Evolutionary conservation across 2,797 vertebrate genomes (phyloP), one percentile per base, ranked within the genome.

Genomic region (Rhinichthys osculus): DNA sequence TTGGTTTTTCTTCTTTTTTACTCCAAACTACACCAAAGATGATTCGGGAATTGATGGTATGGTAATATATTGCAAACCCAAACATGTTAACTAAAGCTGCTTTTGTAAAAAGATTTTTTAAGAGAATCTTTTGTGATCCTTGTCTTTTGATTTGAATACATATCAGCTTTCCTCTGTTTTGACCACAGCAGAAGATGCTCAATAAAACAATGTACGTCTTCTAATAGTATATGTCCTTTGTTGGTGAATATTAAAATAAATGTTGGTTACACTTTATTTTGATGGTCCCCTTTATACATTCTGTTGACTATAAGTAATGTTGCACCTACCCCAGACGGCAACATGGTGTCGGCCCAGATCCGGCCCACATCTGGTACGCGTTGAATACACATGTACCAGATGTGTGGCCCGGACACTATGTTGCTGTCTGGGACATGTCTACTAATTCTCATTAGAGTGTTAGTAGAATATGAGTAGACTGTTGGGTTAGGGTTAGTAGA

Each of bases 1-100:
- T 19, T 52, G 42, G 64, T 69, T 70, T 3, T 77, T 17, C 84
- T 78, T 78, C 5, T 78, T 88, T 67, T 82, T 80, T 90, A 6
- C n/a, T 27, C 27, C 73, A 90, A 83, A 85, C 62, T 89, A 92
- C 84, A 93, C 94, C 94, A 95, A 95, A 95, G 93, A 94, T 79
- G 79, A 86, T 90, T 88, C n/a, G 47, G 40, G 71, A 92, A 82
- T 84, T 11, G 8, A 50, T 74, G 44, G 72, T 85, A 50, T 74
- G 44, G 64, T 85, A 64, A 72, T 42, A 8, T 66, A 73, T 47
- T 76, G 23, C 27, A 38, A 77, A 80, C 30, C 33, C 78, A 33
- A n/a, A 86, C 71, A 47, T 83, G 72, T 81, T 69, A 13, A 52
- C 19, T 74, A 35, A 82, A 64, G 5, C 27, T 78, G 66, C 74